Evolutionary conservation across 2,113 vertebrate species (phyloP).

Genomic region (Pontoporia blainvillei): DNA sequence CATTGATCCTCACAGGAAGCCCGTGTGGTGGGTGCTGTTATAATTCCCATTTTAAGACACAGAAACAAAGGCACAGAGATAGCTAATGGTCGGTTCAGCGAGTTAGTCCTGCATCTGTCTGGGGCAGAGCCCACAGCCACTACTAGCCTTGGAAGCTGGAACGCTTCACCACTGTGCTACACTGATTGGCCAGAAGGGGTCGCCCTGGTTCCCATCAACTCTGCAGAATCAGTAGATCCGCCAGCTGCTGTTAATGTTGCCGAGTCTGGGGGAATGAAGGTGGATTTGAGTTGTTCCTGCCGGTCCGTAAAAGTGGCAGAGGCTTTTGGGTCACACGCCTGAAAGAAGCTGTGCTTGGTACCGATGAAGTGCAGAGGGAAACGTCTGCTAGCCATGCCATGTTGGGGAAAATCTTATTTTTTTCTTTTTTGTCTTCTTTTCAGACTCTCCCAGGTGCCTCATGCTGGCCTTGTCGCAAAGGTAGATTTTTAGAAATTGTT

Average conservation of each 20-base stretch:
- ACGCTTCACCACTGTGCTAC: background rate
- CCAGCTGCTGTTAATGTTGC: accelerated
- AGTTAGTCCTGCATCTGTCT: background rate
- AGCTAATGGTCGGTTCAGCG: background rate
- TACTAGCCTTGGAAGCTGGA: background rate
- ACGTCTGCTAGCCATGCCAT: background rate
- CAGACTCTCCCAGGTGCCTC: constrained; percentile 83
- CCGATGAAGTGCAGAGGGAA: background rate
- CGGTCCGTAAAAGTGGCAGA: background rate
- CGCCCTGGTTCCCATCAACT: background rate
- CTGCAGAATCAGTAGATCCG: background rate
- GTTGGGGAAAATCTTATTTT: constrained; percentile 56
- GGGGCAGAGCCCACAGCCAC: background rate
- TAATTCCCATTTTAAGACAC: background rate
- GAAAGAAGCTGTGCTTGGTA: background rate
- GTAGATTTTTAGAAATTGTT: constrained; percentile 75
- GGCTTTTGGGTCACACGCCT: background rate
- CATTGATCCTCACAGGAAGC: background rate
- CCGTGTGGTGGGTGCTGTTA: background rate
- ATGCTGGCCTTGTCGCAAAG: constrained; percentile 83
- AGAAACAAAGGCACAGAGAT: background rate
- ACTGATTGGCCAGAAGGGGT: background rate
- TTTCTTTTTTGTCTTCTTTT: constrained; percentile 79
- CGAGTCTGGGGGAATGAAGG: background rate
- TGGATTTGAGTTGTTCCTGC: background rate